Evolutionary conservation across 2,797 vertebrate species (phyloP).

Genomic region (Avahi laniger): DNA sequence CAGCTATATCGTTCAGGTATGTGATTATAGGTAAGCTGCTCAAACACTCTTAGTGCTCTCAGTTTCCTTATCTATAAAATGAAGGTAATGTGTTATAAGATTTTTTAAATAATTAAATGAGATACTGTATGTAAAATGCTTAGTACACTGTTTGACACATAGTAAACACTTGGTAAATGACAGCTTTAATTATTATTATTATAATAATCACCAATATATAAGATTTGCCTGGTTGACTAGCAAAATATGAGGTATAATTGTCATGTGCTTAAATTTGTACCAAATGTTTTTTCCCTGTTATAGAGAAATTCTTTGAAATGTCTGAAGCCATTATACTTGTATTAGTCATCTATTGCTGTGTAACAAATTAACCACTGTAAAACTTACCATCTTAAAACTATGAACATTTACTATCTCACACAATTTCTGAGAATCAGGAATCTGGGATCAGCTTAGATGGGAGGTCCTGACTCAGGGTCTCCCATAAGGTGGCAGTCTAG

Average conservation of each 20-base stretch:
- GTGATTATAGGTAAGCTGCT: not conserved
- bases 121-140: not conserved
- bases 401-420: not conserved
- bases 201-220: not conserved
- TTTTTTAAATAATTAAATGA: not conserved
- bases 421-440: not conserved
- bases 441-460: not conserved
- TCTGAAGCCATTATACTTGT: not conserved
- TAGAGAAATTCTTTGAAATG: conserved; percentile 5
- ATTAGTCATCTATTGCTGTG: not conserved
- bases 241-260: not conserved
- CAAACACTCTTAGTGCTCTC: not conserved
- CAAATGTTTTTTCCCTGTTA: not conserved
- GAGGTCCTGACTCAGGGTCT: not conserved
- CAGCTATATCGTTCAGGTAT: not conserved
- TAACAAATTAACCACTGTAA: not conserved
- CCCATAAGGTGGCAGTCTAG: not conserved
- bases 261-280: not conserved
- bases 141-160: not conserved
- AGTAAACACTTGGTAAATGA: not conserved
- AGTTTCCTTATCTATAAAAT: not conserved
- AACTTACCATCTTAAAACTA: not conserved
- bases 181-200: not conserved
- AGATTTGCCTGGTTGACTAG: not conserved
- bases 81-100: not conserved